phyloP scores from a whole-genome alignment of 2,888 invertebrate genomes.

The Acanthopleura granulata region DNA sequence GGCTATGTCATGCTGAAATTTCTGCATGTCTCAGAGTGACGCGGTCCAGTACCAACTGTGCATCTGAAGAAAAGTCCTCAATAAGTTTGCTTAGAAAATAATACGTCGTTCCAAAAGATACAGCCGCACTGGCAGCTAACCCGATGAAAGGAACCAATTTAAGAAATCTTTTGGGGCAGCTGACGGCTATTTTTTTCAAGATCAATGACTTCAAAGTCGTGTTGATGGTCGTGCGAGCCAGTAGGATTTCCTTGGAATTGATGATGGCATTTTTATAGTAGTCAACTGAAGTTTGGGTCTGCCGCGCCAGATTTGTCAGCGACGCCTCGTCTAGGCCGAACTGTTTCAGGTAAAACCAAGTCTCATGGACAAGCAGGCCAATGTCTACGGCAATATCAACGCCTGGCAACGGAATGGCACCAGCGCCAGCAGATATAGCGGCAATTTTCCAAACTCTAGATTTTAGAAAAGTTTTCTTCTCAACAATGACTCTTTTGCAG shows the following conservation, averaged over 20 bases:
- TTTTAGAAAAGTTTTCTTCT: too few species aligned
- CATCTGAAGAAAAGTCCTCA: conserved; percentile 34
- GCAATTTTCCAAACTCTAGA: too few species aligned
- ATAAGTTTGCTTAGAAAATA: conserved; percentile 31
- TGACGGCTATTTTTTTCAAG: conserved; percentile 25
- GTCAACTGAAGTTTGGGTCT: conserved; percentile 31
- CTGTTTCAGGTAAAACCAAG: conserved; percentile 31
- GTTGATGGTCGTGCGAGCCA: conserved; percentile 27
- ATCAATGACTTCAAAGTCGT: conserved; percentile 29
- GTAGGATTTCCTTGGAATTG: conserved; percentile 31
- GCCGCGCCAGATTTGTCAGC: conserved; percentile 28
- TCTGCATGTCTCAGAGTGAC: conserved; percentile 30
- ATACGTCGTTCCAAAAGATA: conserved; percentile 34
- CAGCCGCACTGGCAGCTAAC: conserved; percentile 22
- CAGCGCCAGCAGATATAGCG: conserved; percentile 9
- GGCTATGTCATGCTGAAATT: background rate
- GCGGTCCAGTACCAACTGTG: conserved; percentile 31
- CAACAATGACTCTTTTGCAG: conserved; percentile 19
- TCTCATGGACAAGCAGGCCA: conserved; percentile 29
- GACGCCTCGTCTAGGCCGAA: conserved; percentile 34
- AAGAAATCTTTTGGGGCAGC: background rate
- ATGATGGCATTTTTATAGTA: conserved; percentile 31
- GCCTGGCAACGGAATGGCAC: conserved; percentile 28
- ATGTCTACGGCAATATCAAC: conserved; percentile 29
- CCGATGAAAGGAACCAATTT: background rate